A percentile compares a stretch with the other conserved stretches of the same genome.
These are phyloP conservation scores for Petrocephalus schoutedeni DNA, from an alignment of 2,797 vertebrate genomes.

Conservation along the genomic window DNA sequence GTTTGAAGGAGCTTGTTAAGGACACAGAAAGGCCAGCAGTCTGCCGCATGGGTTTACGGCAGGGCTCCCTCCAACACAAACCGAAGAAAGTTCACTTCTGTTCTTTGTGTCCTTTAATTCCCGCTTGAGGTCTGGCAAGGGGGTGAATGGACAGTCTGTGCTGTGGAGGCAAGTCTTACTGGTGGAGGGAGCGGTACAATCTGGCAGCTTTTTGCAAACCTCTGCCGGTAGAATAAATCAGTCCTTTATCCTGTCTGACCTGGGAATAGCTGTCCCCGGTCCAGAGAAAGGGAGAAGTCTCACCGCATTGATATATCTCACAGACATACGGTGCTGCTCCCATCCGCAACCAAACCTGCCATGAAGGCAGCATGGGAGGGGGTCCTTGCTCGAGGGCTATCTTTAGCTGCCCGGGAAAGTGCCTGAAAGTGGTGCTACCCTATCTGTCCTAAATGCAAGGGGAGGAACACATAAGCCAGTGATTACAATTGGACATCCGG, in stretches of 20 bases:
- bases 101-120: conserved; percentile 19
- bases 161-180: conserved; percentile 10
- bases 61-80: conserved; percentile 8
- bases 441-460: neutral
- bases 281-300: conserved; percentile 31
- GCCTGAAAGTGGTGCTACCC: conserved; percentile 13
- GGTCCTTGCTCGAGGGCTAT: conserved; percentile 4
- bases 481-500: neutral
- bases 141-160: conserved; percentile 25
- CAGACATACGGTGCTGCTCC: conserved; percentile 41
- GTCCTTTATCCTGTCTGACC: conserved; percentile 17
- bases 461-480: neutral
- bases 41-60: neutral
- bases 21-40: neutral
- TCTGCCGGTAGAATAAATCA: conserved; percentile 32
- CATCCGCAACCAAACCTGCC: conserved; percentile 44
- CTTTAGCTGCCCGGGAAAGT: conserved; percentile 13
- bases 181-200: neutral
- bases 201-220: conserved; percentile 24
- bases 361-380: neutral
- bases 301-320: conserved; percentile 39
- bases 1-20: neutral
- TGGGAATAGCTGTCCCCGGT: conserved; percentile 8
- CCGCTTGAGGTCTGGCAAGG: conserved; percentile 8
- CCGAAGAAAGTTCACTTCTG: conserved; percentile 18